Base-by-base conservation (phyloP, 2,888 invertebrate species). In the Icerya purchasi region DNA sequence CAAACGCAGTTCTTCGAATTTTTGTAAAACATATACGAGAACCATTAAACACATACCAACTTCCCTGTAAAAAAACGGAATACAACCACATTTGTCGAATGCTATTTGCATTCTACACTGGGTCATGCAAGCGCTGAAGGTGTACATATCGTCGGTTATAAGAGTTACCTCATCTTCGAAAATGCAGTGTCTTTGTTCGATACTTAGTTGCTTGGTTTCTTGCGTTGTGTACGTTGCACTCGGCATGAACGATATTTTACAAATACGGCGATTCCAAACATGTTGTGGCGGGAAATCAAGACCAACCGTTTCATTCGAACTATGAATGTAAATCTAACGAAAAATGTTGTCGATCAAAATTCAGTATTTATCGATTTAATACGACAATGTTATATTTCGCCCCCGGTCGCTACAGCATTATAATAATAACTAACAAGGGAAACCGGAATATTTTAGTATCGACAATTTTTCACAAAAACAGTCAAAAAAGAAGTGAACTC, bases 161-260 rank as follows among this genome's bases (percentile, higher is more conserved):
- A 86, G 68, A 60, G 74, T 74, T 20, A 79, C 73, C 69, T 86
- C 86, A 65, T 84, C 77, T 0, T 77, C 74, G 67, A 83, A 86
- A 25, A 83, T 77, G 66, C 87, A 87, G 58, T 81, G 78, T 10
- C 87, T 72, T 69, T 86, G 86, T 1, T 76, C 77, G 14, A 79
- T 75, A 1, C 75, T 73, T 53, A 87, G 71, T 66, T 85, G 84
- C 0, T 79, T 74, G 0, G 84, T 83, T 67, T 84, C 83, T 61
- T 78, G 77, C 0, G 84, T 85, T 0, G 85, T 85, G 68, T 84
- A 84, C 0, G 85, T 85, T 68, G 83, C 80, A 67, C 84, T 83
- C 22, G 84, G 80, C 0, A 82, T 81, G 68, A 86, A 81, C 0
- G 77, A 76, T 1, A 82, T 76, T 65, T 75, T 77, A 63, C 76